Conservation (phyloP, 92 coral and sea anemone genomes). For the Palythoa caribaeorum region DNA sequence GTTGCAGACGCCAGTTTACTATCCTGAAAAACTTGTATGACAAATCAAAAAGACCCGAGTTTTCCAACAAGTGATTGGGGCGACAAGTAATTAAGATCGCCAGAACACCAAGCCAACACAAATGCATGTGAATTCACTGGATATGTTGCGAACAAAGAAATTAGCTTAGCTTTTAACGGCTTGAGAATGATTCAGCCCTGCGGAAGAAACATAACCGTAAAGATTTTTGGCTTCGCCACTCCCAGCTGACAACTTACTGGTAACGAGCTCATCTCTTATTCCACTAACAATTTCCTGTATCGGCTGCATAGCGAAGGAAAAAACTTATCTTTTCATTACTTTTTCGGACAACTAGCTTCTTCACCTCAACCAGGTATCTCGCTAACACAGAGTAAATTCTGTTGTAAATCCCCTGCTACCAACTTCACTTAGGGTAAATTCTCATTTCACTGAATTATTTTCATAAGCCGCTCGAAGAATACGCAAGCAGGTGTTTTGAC, state of each 20-base stretch:
- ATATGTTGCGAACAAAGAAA: neutral
- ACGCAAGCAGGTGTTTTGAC: neutral
- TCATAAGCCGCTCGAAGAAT: neutral
- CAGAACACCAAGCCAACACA: too few relatives aligned
- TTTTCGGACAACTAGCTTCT: neutral
- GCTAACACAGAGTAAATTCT: neutral
- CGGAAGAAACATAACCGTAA: neutral
- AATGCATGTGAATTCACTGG: too few relatives aligned
- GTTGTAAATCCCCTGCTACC: neutral
- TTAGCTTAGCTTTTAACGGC: neutral
- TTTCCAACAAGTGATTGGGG: too few relatives aligned
- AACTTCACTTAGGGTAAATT: neutral
- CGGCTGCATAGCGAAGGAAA: neutral
- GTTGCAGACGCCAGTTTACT: too few relatives aligned
- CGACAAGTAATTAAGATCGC: too few relatives aligned
- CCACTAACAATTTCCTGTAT: constrained; percentile 17
- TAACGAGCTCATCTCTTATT: constrained; percentile 29
- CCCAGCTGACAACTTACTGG: constrained; percentile 24
- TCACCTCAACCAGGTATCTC: neutral
- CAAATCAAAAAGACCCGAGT: too few relatives aligned
- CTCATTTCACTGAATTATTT: neutral
- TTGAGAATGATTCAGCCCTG: neutral
- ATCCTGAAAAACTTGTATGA: too few relatives aligned
- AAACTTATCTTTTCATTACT: neutral
- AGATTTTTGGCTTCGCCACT: neutral